These are phyloP conservation scores for Drosophila kokeensis DNA, from an alignment of 2,888 invertebrate species.

Conservation along the genomic window DNA sequence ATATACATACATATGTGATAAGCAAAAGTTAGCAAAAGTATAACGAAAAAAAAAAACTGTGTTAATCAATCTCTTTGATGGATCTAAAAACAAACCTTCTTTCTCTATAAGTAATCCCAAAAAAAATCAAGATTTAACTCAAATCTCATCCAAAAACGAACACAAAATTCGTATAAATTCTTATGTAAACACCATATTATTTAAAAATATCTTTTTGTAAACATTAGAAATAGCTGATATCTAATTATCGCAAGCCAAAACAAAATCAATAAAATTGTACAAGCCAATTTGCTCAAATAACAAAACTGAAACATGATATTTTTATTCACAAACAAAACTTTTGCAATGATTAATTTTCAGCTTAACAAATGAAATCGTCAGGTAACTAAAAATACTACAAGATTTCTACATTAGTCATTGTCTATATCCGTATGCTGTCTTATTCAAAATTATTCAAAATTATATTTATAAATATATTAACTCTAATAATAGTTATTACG, in stretches of 20 bases:
- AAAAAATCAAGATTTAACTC: slow-evolving; percentile 13
- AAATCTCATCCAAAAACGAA: slow-evolving; percentile 18
- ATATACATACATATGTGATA: slow-evolving; percentile 45
- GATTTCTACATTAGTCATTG: not conserved
- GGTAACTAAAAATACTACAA: not conserved
- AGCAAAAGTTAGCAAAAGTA: slow-evolving; percentile 38
- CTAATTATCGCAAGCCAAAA: slow-evolving; percentile 40
- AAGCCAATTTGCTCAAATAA: slow-evolving; percentile 83
- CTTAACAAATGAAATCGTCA: not conserved
- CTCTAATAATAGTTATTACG: not conserved
- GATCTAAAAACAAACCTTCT: slow-evolving; percentile 57
- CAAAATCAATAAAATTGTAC: slow-evolving; percentile 83
- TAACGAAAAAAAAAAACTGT: slow-evolving; percentile 52
- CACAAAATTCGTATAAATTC: slow-evolving; percentile 22
- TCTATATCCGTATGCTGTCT: not conserved
- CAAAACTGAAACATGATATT: slow-evolving; percentile 48
- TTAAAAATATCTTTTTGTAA: slow-evolving; percentile 44
- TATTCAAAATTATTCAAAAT: not conserved
- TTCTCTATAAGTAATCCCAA: slow-evolving; percentile 29
- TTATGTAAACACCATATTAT: slow-evolving; percentile 25
- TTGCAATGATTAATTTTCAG: slow-evolving; percentile 15
- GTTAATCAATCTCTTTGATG: slow-evolving; percentile 80
- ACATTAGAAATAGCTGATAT: slow-evolving; percentile 61
- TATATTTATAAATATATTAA: not conserved
- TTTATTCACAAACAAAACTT: slow-evolving; percentile 1